These are phyloP conservation scores for Brachionus manjavacas DNA, from an alignment of 1,140 invertebrate genomes.

Conservation along the genomic window DNA sequence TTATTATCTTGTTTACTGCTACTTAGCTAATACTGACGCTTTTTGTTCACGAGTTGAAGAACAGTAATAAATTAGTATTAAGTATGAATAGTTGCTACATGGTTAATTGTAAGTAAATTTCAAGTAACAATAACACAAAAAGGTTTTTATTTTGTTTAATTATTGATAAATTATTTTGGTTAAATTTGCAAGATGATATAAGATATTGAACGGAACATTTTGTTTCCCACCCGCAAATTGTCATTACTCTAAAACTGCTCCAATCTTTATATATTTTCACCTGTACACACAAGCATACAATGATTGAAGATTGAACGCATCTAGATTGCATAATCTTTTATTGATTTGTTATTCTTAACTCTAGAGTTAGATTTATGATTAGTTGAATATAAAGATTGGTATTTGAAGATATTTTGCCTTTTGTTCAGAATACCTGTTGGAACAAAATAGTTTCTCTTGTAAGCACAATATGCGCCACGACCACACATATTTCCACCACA, in stretches of 20 bases:
- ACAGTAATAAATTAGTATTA: constrained; percentile 28
- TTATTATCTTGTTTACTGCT: neutral
- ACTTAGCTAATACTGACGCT: constrained; percentile 30
- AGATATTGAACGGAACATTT: neutral
- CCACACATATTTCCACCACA: no score
- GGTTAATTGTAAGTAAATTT: neutral
- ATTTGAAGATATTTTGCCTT: neutral
- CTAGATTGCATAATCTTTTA: neutral
- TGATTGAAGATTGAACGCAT: neutral
- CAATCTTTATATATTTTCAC: neutral
- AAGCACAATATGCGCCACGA: no score
- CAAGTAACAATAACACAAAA: neutral
- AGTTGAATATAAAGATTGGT: constrained; percentile 4
- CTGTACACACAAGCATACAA: neutral
- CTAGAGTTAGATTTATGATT: neutral
- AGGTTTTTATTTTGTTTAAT: neutral
- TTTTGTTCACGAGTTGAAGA: neutral
- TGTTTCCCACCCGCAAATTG: constrained; percentile 39
- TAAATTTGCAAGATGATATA: neutral
- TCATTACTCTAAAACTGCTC: neutral
- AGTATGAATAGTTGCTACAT: neutral
- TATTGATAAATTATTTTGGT: neutral
- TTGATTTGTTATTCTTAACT: constrained; percentile 1
- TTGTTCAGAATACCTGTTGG: neutral
- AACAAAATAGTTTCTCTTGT: neutral